Evolutionary conservation across 23 tunicate genomes (phyloP), one percentile per base, ranked within the genome.

Genomic region (Trididemnum clinides): DNA sequence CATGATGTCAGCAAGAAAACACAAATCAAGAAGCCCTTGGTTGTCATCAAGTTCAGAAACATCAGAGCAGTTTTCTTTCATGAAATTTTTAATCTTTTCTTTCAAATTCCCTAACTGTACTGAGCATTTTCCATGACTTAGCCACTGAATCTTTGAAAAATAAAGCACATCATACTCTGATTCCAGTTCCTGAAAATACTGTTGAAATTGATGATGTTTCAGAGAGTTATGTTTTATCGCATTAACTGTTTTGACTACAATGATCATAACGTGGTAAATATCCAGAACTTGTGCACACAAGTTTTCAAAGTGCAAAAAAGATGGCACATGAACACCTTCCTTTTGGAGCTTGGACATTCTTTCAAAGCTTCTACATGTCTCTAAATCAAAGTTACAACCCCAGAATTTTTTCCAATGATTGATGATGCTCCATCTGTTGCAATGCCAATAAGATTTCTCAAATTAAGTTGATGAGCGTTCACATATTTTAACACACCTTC

Each of bases 341-440:
- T 44, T 10, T 44, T 7, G 54, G 12, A 44, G 10, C 15, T 44
- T 7, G 15, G 15, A 44, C 54, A 4, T 20, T n/a, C n/a, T n/a
- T n/a, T n/a, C n/a, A n/a, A n/a, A n/a, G n/a, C n/a, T 20, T 77
- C 71, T 12, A 49, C 44, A 18, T 77, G 82, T 49, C n/a, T 10
- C 50, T 7, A 25, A 77, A 77, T 39, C 82, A 77, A 77, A 44
- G 82, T 77, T 49, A 44, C 82, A 44, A 72, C 72, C 44, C 82
- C 70, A 12, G 33, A 12, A 77, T 77, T n/a, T n/a, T n/a, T 77
- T 77, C 28, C 82, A 20, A 77, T 44, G 73, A 77, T 77, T 28
- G 72, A 77, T 12, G 72, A 6, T 49, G 82, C 82, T 77, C 82
- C 82, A 77, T 77, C 82, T 44, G 82, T 77, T 77, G 78, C 78